These are phyloP conservation scores for Nipponia nippon DNA, from an alignment of 2,113 vertebrate species.

Conservation along the genomic window DNA sequence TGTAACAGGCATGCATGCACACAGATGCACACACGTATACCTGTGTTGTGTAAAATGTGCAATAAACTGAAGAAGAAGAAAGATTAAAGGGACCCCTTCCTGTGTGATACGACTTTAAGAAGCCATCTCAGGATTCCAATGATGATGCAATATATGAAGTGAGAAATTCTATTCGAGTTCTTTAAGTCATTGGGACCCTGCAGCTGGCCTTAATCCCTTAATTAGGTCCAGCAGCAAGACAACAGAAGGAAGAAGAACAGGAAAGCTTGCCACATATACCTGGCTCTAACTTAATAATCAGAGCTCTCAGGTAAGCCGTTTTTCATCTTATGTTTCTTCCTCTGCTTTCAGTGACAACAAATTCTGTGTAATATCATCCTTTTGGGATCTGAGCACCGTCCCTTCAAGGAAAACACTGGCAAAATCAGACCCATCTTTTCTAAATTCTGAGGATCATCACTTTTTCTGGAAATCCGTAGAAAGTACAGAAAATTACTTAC, in stretches of 20 bases:
- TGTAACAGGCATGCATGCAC: neutral
- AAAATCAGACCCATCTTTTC: neutral
- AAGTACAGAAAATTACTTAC: neutral
- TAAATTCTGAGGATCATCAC: neutral
- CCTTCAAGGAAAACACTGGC: neutral
- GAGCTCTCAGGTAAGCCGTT: neutral
- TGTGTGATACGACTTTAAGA: neutral
- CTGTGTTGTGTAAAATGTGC: neutral
- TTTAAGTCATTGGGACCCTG: neutral
- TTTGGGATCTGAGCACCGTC: neutral
- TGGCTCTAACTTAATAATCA: neutral
- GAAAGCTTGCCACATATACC: neutral
- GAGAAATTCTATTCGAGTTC: neutral
- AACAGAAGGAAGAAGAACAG: neutral
- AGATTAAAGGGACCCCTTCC: neutral
- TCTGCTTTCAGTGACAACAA: neutral
- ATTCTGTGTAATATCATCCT: neutral
- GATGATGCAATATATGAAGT: neutral
- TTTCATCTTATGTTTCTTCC: neutral
- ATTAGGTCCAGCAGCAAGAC: neutral
- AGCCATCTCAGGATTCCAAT: neutral
- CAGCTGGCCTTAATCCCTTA: neutral
- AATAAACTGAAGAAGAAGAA: neutral
- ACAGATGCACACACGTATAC: neutral
- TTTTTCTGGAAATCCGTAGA: neutral